Conservation (phyloP, 2,797 vertebrate species). For the Synanceia verrucosa region DNA sequence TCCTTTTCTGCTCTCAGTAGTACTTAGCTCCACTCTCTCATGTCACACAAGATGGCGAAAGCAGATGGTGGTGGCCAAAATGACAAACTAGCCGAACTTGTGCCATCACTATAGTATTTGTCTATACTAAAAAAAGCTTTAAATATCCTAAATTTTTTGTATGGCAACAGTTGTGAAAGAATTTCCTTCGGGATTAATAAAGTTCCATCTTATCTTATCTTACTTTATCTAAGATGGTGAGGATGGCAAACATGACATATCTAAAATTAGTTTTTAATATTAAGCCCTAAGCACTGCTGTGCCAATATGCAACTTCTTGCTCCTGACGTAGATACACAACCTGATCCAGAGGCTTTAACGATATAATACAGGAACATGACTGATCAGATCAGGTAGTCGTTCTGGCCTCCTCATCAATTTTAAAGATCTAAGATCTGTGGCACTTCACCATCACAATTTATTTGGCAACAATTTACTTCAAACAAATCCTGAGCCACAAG, state of each 20-base stretch:
- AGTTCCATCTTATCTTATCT: too few relatives aligned
- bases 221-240: not conserved
- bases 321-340: not conserved
- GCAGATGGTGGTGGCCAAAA: too few relatives aligned
- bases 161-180: too few relatives aligned
- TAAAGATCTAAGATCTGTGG: not conserved
- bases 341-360: not conserved
- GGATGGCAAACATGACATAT: not conserved
- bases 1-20: too few relatives aligned
- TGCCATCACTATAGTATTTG: too few relatives aligned
- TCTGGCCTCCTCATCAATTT: not conserved
- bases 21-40: too few relatives aligned
- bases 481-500: slow-evolving; percentile 17
- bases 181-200: too few relatives aligned
- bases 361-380: not conserved
- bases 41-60: too few relatives aligned
- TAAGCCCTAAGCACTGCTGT: not conserved
- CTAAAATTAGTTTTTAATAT: too few relatives aligned
- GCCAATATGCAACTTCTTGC: not conserved
- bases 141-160: too few relatives aligned
- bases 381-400: not conserved
- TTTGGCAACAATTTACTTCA: slow-evolving; percentile 14
- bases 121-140: too few relatives aligned
- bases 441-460: slow-evolving; percentile 17
- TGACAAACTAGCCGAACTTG: too few relatives aligned